Base-by-base conservation (phyloP, 2,113 vertebrate genomes). In the Nanger granti region DNA sequence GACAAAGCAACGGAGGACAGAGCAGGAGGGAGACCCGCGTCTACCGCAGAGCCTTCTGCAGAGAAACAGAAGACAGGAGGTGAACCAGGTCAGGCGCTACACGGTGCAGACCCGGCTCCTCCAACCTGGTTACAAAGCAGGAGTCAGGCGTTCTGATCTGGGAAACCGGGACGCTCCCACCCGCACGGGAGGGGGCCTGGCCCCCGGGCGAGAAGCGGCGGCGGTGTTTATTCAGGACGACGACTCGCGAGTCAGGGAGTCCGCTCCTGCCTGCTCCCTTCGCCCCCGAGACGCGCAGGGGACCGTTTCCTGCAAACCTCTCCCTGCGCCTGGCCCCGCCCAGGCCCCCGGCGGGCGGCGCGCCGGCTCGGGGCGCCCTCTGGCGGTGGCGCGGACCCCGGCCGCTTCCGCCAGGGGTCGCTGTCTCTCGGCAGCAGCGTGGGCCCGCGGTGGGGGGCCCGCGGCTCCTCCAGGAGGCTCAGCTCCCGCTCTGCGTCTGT, bases 141-240 rank as follows among this genome's bases (percentile, higher is more conserved):
- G 44, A 59, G 62, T 34, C 2, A 3, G 22, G 59, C 37, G 28
- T 7, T 86, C 41, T 12, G 59, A 93, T 84, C 94, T 41, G 91
- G 86, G 79, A 66, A 47, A 41, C 3, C 2, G 14, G 28, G n/a
- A 8, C 2, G 73, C 49, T 84, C 91, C 87, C n/a, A 28, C 87
- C 96, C 69, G 34, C 34, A 62, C 82, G 60, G 95, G 96, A 62
- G 34, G 8, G 87, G 93, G 92, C 83, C n/a, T 22, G 92, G 79
- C 69, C 96, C 87, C 66, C 94, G 52, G 4, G 11, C 73, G 20
- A 14, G 49, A 95, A 94, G 95, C 97, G 97, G 97, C 97, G 95
- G 92, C 88, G 95, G 93, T 13, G 34, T 96, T 98, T 96, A 92
- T 93, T 97, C 97, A 93, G 96, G 97, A 97, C 94, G 94, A 8